Evolutionary conservation across 1,140 invertebrate genomes (phyloP).

Genomic region (Scaptomyza montana): DNA sequence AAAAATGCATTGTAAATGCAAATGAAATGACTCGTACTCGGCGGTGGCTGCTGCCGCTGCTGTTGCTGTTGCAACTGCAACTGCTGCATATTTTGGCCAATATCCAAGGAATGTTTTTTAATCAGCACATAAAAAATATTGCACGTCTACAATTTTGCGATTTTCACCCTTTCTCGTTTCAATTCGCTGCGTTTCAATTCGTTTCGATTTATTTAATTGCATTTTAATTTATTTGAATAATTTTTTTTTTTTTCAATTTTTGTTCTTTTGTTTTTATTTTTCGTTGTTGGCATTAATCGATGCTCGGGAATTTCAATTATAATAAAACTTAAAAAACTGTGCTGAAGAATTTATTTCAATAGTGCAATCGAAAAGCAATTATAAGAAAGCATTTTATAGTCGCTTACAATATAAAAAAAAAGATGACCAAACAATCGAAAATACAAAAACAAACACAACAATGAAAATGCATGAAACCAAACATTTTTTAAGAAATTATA

Average conservation of each 20-base stretch:
- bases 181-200: constrained; percentile 44
- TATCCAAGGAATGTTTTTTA: constrained; percentile 83
- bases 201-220: constrained; percentile 82
- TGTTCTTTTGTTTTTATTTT: constrained; percentile 34
- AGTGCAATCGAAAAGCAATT: constrained; percentile 79
- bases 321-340: constrained; percentile 54
- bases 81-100: constrained; percentile 81
- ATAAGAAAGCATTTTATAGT: constrained; percentile 81
- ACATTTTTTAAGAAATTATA: too few species aligned
- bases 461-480: neutral
- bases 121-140: constrained; percentile 83
- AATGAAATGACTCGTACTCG: constrained; percentile 60
- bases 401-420: constrained; percentile 54
- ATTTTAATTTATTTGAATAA: constrained; percentile 83
- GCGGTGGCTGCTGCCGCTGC: neutral
- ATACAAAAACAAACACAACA: constrained; percentile 8
- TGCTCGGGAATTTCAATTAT: constrained; percentile 37
- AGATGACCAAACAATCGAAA: constrained; percentile 1
- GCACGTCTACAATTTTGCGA: constrained; percentile 75
- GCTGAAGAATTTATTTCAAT: constrained; percentile 78
- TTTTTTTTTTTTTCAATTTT: constrained; percentile 48
- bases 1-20: constrained; percentile 65
- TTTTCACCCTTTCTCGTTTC: constrained; percentile 34
- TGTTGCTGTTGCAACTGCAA: neutral
- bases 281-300: constrained; percentile 29